Percentiles rank a stretch among this genome's conserved stretches.
These are phyloP conservation scores for Phycodurus eques DNA, from an alignment of 2,113 vertebrate species.

Conservation along the genomic window DNA sequence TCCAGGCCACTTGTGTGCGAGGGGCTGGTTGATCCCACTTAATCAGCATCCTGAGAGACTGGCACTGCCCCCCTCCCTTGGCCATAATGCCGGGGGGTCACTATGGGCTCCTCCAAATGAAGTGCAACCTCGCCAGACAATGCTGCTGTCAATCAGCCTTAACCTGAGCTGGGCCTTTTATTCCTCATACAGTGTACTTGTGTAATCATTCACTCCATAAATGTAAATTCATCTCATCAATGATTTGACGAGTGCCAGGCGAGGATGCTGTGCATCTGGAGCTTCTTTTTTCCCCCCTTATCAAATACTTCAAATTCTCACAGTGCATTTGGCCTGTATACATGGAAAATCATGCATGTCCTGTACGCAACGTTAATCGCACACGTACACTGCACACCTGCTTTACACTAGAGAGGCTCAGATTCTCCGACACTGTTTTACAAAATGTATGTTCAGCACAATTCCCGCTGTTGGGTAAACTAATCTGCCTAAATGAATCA, in stretches of 20 bases:
- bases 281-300: conserved; percentile 32
- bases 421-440: conserved; percentile 7
- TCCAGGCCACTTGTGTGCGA: conserved; percentile 58
- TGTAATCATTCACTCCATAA: conserved; percentile 72
- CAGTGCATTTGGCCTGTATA: conserved; percentile 33
- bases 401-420: conserved; percentile 1
- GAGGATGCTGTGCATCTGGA: conserved; percentile 29
- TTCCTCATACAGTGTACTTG: conserved; percentile 67
- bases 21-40: conserved; percentile 71
- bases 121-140: conserved; percentile 67
- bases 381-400: conserved; percentile 5
- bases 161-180: conserved; percentile 66
- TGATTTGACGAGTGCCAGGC: conserved; percentile 56
- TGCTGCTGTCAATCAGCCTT: conserved; percentile 71
- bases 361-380: conserved; percentile 17
- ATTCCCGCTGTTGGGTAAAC: conserved; percentile 9
- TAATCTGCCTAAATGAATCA: conserved; percentile 12
- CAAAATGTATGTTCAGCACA: conserved; percentile 9
- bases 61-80: conserved; percentile 58
- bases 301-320: conserved; percentile 17
- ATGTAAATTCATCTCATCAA: conserved; percentile 68
- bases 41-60: conserved; percentile 72
- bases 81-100: conserved; percentile 66
- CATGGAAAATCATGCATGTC: conserved; percentile 22
- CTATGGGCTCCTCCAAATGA: conserved; percentile 59